Conservation (phyloP, 2,797 vertebrate species). For the Pseudochaenichthys georgianus region DNA sequence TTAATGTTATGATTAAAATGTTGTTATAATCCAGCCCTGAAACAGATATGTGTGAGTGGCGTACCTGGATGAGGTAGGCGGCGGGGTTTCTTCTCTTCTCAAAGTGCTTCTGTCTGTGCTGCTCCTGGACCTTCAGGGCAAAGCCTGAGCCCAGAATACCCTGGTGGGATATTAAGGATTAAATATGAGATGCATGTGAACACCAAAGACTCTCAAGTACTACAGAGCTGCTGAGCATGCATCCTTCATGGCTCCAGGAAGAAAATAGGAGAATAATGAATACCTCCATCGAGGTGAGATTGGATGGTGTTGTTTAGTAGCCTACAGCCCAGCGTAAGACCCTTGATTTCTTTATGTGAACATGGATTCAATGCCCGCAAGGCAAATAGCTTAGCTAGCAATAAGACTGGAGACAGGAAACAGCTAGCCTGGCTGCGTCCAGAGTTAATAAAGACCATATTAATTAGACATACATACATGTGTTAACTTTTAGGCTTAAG, state of each 20-base stretch:
- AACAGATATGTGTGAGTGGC: conserved; percentile 36
- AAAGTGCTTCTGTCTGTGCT: conserved; percentile 98
- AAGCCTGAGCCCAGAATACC: conserved; percentile 98
- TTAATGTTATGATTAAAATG: not conserved
- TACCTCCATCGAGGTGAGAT: too few relatives aligned
- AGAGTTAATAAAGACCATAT: too few relatives aligned
- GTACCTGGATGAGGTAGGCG: conserved; percentile 98
- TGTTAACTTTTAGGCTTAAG: too few relatives aligned
- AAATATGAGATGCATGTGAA: conserved; percentile 4
- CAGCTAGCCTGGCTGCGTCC: too few relatives aligned
- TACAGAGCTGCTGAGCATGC: not conserved
- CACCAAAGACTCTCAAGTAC: not conserved
- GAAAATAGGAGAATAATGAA: not conserved
- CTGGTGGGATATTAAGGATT: conserved; percentile 72
- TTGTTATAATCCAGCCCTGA: not conserved
- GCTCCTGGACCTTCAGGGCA: conserved; percentile 97
- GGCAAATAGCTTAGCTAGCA: too few relatives aligned
- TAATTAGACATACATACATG: too few relatives aligned
- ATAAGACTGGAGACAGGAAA: too few relatives aligned
- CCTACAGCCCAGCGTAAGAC: too few relatives aligned
- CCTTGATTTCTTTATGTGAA: too few relatives aligned
- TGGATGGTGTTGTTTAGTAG: too few relatives aligned
- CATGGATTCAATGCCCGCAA: too few relatives aligned
- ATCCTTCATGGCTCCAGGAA: not conserved
- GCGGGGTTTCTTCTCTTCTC: conserved; percentile 98